Percentiles rank a stretch among this genome's conserved stretches.
Evolutionary conservation across 2,113 vertebrate genomes (phyloP).

Genomic region (Salvelinus alpinus): DNA sequence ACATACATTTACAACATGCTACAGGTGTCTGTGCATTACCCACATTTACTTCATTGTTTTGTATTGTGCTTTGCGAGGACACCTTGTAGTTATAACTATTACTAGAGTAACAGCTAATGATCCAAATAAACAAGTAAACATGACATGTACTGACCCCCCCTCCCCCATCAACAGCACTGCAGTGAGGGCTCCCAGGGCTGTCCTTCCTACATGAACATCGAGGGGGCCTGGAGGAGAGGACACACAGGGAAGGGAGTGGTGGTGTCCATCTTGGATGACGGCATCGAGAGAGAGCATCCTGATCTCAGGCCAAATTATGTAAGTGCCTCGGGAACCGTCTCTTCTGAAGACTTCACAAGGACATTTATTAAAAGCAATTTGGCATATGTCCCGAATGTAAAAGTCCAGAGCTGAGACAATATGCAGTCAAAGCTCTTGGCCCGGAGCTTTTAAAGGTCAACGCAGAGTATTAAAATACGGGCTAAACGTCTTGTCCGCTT

Average conservation of each 20-base stretch:
- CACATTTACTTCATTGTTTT: too few species aligned
- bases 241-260: constrained; percentile 85
- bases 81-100: too few species aligned
- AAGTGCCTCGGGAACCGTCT: constrained; percentile 56
- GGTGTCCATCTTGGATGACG: constrained; percentile 85
- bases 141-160: background rate
- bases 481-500: constrained; percentile 66
- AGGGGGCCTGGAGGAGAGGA: constrained; percentile 84
- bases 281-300: constrained; percentile 84
- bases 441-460: constrained; percentile 52
- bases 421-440: constrained; percentile 48
- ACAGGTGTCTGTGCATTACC: too few species aligned
- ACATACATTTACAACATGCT: too few species aligned
- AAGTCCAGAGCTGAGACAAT: constrained; percentile 48
- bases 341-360: constrained; percentile 2
- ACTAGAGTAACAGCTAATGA: too few species aligned
- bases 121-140: too few species aligned
- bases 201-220: constrained; percentile 86
- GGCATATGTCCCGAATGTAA: constrained; percentile 50
- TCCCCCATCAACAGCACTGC: constrained; percentile 73
- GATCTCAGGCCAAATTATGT: constrained; percentile 85
- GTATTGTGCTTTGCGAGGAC: too few species aligned
- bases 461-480: constrained; percentile 60
- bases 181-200: constrained; percentile 81
- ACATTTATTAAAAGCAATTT: constrained; percentile 67